Conservation (phyloP, 2,888 invertebrate species). For the Tinea semifulvella region DNA sequence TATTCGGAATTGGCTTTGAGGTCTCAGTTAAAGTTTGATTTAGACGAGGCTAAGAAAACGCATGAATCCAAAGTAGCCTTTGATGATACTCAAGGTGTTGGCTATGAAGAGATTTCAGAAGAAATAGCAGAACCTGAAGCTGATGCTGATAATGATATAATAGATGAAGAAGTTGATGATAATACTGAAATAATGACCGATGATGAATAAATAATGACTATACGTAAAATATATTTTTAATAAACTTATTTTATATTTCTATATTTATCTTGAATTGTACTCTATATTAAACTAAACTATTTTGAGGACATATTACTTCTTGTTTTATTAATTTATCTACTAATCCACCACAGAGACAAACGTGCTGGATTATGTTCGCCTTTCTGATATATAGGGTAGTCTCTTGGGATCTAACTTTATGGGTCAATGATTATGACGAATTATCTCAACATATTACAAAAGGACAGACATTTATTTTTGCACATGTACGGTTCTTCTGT, state of each 20-base stretch:
- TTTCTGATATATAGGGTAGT: no score
- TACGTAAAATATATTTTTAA: background rate
- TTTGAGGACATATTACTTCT: background rate
- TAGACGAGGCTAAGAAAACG: no score
- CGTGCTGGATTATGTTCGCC: no score
- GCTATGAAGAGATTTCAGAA: conserved; percentile 2
- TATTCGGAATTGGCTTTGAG: conserved; percentile 33
- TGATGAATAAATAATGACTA: background rate
- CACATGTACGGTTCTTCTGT: no score
- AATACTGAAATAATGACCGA: background rate
- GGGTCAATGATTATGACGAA: no score
- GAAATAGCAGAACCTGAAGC: conserved; percentile 12
- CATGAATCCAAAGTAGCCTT: no score
- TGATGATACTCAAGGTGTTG: no score
- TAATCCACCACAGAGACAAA: no score
- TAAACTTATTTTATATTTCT: background rate
- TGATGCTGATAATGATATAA: conserved; percentile 13
- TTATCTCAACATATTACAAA: no score
- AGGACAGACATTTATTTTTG: no score
- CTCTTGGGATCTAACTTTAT: no score
- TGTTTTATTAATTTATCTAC: background rate
- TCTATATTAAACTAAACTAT: background rate
- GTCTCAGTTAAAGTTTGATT: conserved; percentile 26
- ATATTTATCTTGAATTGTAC: background rate
- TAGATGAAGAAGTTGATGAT: conserved; percentile 13